Base-by-base conservation (phyloP, 2,113 vertebrate species). In the Orthochromis indermauri region DNA sequence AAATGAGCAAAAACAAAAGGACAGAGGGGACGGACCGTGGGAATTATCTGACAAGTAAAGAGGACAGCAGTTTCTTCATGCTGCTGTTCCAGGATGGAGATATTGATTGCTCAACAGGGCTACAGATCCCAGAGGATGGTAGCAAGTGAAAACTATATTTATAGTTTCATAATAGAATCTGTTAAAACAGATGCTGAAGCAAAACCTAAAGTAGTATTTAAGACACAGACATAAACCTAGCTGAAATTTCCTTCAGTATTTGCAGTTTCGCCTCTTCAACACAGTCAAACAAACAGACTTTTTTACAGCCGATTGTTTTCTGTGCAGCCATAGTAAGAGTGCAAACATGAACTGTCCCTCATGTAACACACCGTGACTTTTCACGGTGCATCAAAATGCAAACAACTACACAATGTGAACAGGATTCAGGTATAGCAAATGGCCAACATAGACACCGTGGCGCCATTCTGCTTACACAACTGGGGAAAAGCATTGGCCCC, bases 1-100 rank as follows among this genome's bases (percentile, higher is more conserved):
- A 90, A 85, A 90, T 88, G 82, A 89, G 81, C 68, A 85, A 87
- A 42, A 33, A 88, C 84, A 89, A 86, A 90, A 80, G 91, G 90
- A 91, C 61, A 85, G 87, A 81, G 57, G 88, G 88, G 88, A 81
- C 13, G 14, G 17, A 87, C 33, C 83, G 84, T 93, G 93, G 92
- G 92, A 94, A 94, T 86, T 31, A 89, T 92, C 83, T 78, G 87
- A 90, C 85, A 47, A 85, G 35, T n/a, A 3, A 55, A 53, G 68
- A 2, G 83, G 73, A 84, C 79, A 71, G 81, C 53, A 8, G 86
- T 61, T 90, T 89, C 54, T 73, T 81, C 45, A 51, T 13, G 47
- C 76, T n/a, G 35, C 73, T 19, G 68, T 80, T 87, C 80, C 49
- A 45, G 61, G 68, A 88, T 51, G 16, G 11, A 26, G 53, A 26